Percentiles rank a stretch among this genome's conserved stretches.
phyloP scores from a whole-genome alignment of 1,140 invertebrate species.

The Dryas iulia region DNA sequence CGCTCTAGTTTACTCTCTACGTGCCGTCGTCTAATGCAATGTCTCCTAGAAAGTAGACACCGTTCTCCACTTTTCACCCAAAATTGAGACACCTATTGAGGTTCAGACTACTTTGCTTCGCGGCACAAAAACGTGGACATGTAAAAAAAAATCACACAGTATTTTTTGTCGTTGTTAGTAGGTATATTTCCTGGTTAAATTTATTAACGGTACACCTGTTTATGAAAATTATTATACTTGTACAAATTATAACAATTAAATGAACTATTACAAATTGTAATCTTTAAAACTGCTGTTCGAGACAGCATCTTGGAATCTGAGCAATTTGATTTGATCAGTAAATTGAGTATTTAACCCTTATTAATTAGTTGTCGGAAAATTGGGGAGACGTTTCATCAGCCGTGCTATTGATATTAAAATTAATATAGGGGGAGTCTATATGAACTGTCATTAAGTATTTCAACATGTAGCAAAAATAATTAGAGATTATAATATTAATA shows the following conservation, averaged over 20 bases:
- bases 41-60: too few relatives aligned
- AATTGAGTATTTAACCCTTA: slow-evolving; percentile 52
- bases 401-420: slow-evolving; percentile 69
- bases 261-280: not conserved
- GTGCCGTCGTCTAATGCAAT: too few relatives aligned
- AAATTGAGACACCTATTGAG: too few relatives aligned
- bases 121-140: too few relatives aligned
- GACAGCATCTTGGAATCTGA: slow-evolving; percentile 17
- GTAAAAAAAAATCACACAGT: too few relatives aligned
- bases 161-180: too few relatives aligned
- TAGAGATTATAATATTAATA: not conserved
- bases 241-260: not conserved
- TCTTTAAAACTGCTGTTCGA: slow-evolving; percentile 18
- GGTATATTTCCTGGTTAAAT: too few relatives aligned
- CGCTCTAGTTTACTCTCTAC: too few relatives aligned
- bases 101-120: too few relatives aligned
- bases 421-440: slow-evolving; percentile 39
- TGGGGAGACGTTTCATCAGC: slow-evolving; percentile 36
- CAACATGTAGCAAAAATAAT: not conserved
- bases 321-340: slow-evolving; percentile 40
- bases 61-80: too few relatives aligned
- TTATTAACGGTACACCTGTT: too few relatives aligned
- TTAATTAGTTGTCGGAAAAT: slow-evolving; percentile 47
- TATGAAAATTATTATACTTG: too few relatives aligned
- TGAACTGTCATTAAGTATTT: slow-evolving; percentile 21